These are phyloP conservation scores for Schizotus pectinicornis DNA, from an alignment of 2,888 invertebrate species.

Conservation along the genomic window DNA sequence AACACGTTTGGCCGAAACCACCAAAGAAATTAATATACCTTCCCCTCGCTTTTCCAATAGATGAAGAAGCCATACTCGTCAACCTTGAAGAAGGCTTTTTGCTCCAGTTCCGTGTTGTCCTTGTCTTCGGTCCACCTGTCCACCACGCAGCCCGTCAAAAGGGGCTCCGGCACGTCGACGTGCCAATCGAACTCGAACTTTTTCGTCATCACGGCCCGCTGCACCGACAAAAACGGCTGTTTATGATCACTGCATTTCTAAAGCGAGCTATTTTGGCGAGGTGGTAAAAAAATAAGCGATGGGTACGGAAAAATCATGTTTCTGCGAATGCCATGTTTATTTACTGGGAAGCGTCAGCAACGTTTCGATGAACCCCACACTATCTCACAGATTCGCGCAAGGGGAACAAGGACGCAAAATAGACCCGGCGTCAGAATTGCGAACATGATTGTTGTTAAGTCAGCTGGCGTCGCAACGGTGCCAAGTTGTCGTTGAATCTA, in stretches of 20 bases:
- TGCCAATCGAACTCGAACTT: constrained; percentile 99
- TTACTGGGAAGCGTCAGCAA: constrained; percentile 16
- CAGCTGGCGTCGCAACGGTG: no score
- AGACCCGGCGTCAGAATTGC: no score
- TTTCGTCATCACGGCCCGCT: constrained; percentile 80
- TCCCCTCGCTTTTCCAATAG: constrained; percentile 96
- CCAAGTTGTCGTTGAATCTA: no score
- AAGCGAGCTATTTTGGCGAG: constrained; percentile 9
- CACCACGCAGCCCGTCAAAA: constrained; percentile 85
- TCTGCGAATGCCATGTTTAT: constrained; percentile 21
- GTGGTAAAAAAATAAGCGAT: constrained; percentile 14
- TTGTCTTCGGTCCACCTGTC: constrained; percentile 99
- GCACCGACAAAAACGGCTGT: background rate
- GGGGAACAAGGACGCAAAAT: background rate
- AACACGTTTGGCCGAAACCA: background rate
- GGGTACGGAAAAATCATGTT: constrained; percentile 19
- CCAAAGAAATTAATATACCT: constrained; percentile 65
- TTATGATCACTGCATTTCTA: constrained; percentile 8
- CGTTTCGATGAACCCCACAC: background rate
- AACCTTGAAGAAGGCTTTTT: constrained; percentile 89
- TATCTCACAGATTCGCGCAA: background rate
- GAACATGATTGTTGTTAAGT: no score
- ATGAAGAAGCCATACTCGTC: constrained; percentile 98
- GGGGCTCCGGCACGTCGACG: constrained; percentile 87
- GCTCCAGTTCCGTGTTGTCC: constrained; percentile 88